Evolutionary conservation across 2,888 invertebrate species (phyloP).

Genomic region (Polydrusus cervinus): DNA sequence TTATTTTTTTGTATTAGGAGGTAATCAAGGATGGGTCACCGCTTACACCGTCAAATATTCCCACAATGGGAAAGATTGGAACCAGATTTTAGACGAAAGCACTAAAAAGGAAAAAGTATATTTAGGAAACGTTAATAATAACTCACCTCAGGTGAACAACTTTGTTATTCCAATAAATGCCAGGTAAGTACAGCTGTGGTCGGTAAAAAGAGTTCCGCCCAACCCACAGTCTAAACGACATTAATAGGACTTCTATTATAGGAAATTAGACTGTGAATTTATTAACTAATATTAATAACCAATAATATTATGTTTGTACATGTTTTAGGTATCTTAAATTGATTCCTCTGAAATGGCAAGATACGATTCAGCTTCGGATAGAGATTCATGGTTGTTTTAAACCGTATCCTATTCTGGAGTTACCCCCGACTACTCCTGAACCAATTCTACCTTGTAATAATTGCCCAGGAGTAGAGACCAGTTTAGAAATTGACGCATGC

Average conservation of each 20-base stretch:
- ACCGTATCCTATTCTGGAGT: constrained; percentile 73
- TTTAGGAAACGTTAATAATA: constrained; percentile 82
- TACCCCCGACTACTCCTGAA: constrained; percentile 51
- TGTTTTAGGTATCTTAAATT: constrained; percentile 76
- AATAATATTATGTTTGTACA: not conserved
- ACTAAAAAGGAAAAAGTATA: constrained; percentile 77
- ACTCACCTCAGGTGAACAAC: constrained; percentile 76
- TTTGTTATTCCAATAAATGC: constrained; percentile 85
- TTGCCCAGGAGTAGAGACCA: constrained; percentile 74
- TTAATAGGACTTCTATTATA: no score
- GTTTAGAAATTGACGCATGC: constrained; percentile 69
- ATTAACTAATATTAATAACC: no score
- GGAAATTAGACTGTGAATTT: no score
- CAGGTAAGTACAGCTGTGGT: constrained; percentile 63
- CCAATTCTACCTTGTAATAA: constrained; percentile 68
- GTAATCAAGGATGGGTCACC: constrained; percentile 82
- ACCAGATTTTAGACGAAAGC: constrained; percentile 75
- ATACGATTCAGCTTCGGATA: constrained; percentile 81
- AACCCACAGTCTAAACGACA: no score
- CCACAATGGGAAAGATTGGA: constrained; percentile 81
- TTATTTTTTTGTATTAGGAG: constrained; percentile 70
- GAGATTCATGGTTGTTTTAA: constrained; percentile 87
- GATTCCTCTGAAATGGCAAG: constrained; percentile 82
- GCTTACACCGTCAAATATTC: constrained; percentile 85
- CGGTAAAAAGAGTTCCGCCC: no score